Base-by-base conservation (phyloP, 2,113 vertebrate species). In the Nicator chloris region DNA sequence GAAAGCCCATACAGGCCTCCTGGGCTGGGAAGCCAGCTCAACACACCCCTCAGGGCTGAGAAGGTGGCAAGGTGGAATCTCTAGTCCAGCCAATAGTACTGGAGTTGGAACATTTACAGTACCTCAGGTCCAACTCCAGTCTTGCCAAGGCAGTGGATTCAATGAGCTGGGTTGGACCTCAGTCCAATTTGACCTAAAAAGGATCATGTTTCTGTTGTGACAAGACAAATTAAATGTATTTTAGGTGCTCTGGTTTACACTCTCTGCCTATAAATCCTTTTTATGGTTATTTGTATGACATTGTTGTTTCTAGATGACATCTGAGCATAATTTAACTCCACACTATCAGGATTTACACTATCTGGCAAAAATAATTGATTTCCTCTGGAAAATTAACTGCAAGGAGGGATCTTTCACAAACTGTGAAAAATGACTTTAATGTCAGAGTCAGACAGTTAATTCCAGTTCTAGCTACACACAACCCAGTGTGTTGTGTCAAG, bases 401-500 rank as follows among this genome's bases (percentile, higher is more conserved):
- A 91, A 26, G 26, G 18, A 92, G 26, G 33, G 4, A 16, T 45
- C 82, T 87, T 95, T 91, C 56, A 83, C 35, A 78, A 70, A 15
- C 92, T 64, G 28, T 83, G 77, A 94, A 97, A 81, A 79, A 37
- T 23, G 6, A 84, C n/a, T 93, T 81, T 84, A 82, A 35, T 79
- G 57, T 93, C 80, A 82, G 57, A 92, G 71, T 92, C 69, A 92
- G 91, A 87, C 77, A 92, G 56, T 72, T 91, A 92, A 77, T 83
- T 92, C 61, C 61, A 40, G 47, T 66, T 93, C 81, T 79, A 59
- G 40, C 60, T 79, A 40, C 19, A 40, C 22, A 68, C 27, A 93
- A 47, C 18, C 53, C 90, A 56, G 42, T 45, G 37, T 54, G 70
- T 40, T 88, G 61, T 92, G n/a, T 63, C 60, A 80, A 70, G 59